Base-by-base conservation (phyloP, 2,888 invertebrate species). In the Ormyrus thymus region DNA sequence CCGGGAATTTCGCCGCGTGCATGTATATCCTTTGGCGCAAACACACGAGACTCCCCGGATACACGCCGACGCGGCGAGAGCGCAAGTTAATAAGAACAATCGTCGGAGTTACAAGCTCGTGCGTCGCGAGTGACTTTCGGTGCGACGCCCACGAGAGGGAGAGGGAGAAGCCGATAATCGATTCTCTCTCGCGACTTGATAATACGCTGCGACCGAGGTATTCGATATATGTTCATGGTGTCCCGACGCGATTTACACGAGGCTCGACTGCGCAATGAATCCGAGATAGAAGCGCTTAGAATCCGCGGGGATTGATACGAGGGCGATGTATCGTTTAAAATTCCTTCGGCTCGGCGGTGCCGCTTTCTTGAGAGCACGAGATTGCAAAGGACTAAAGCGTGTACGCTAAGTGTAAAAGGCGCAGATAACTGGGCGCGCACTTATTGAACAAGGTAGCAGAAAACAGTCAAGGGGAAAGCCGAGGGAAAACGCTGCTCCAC, bases 211-310 rank as follows among this genome's bases (percentile, higher is more conserved):
- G 7, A 13, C 8, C 11, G 51, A 29, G 50, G 64, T 76, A 45
- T 76, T 65, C 64, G 15, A 65, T 71, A 65, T 71, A 53, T 76
- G 29, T 29, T 76, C 65, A 76, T 51, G 70, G 50, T 58, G 58
- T 58, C 51, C 13, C 64, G 51, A 65, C 11, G 8, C 50, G 61
- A 76, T 69, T 76, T 58, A 65, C 62, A 61, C 45, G 55, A 48
- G 43, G 13, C n/a, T 61, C 53, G n/a, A 53, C 8, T 7, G 61
- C 45, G 58, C 66, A 48, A 29, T 43, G 13, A 8, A n/a, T 13
- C 6, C n/a, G 11, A 45, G 7, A n/a, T n/a, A 6, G 6, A 15
- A 10, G 9, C 1, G 5, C 2, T 8, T 1, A 48, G 55, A 46
- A n/a, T 64, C 11, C 9, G 11, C 29, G 11, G 48, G 62, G 62